Base-by-base conservation (phyloP, 2,888 invertebrate species). In the Baccha elongata region DNA sequence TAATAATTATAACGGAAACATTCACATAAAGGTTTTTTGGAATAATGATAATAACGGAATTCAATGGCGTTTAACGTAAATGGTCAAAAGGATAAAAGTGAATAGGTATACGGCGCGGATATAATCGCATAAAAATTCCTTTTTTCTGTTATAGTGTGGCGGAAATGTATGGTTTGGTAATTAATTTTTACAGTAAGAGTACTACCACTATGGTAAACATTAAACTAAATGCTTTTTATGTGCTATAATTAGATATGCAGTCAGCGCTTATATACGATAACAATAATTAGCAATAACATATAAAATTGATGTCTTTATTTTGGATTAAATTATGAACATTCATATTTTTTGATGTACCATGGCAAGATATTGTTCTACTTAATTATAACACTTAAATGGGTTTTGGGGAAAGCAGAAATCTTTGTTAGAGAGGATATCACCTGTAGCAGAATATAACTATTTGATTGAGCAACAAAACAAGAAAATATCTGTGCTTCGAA, bases 1-100 rank as follows among this genome's bases (percentile, higher is more conserved):
- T 8, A 44, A 60, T 44, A 29, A 29, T 1, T 5, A 8, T 8
- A 44, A 60, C 29, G 44, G 17, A 60, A 60, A 29, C 42, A 60
- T 44, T 44, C 44, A n/a, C 60, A 42, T 60, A 60, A 44, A 60
- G 42, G 11, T n/a, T n/a, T 40, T 60, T 29, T 44, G n/a, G n/a
- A 44, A 60, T 60, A n/a, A 21, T 6, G 42, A 29, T 60, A 44
- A 44, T 44, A 60, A 44, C 17, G 19, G n/a, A 44, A 60, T 60
- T 60, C 44, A 44, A 44, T 60, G 44, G 42, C 29, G 44, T 44
- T 60, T 2, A 42, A 60, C 60, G n/a, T n/a, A 60, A 44, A 60
- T 44, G 26, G 44, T 44, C 19, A 26, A 0, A 23, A 60, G 13
- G n/a, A 60, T 60, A 44, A 60, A 60, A 60, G 1, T 10, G 15